phyloP scores from a whole-genome alignment of 2,888 invertebrate species.

The Hypomecis punctinalis region DNA sequence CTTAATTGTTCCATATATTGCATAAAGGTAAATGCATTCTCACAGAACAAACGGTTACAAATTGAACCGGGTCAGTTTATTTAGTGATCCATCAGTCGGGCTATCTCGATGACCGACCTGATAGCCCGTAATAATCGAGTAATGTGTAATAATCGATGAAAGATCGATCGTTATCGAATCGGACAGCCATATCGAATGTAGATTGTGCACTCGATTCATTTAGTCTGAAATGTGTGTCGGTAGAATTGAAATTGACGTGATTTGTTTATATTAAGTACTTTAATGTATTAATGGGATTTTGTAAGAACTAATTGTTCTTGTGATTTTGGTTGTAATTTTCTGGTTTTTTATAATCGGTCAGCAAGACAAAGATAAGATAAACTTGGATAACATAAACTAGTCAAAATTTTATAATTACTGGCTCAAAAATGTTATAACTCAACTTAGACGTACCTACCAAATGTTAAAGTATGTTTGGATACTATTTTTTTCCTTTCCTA shows the following conservation, averaged over 20 bases:
- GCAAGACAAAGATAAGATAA: too few species aligned
- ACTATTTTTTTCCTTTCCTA: too few species aligned
- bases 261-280: not conserved
- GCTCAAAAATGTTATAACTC: too few species aligned
- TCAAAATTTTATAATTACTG: too few species aligned
- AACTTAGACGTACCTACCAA: too few species aligned
- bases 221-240: conserved; percentile 17
- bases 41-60: conserved; percentile 20
- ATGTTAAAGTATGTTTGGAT: too few species aligned
- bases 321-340: not conserved
- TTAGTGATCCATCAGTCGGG: conserved; percentile 32
- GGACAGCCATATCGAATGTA: conserved; percentile 31
- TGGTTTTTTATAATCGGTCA: too few species aligned
- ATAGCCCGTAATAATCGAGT: conserved; percentile 29
- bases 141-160: conserved; percentile 36
- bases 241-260: conserved; percentile 4
- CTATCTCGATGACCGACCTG: conserved; percentile 29
- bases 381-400: too few species aligned
- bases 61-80: conserved; percentile 24
- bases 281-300: not conserved
- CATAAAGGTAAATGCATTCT: conserved; percentile 2
- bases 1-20: not conserved
- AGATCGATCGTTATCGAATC: conserved; percentile 34
- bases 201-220: conserved; percentile 29
- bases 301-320: not conserved